Evolutionary conservation across 2,888 invertebrate species (phyloP).

Genomic region (Drosophila neutralis): DNA sequence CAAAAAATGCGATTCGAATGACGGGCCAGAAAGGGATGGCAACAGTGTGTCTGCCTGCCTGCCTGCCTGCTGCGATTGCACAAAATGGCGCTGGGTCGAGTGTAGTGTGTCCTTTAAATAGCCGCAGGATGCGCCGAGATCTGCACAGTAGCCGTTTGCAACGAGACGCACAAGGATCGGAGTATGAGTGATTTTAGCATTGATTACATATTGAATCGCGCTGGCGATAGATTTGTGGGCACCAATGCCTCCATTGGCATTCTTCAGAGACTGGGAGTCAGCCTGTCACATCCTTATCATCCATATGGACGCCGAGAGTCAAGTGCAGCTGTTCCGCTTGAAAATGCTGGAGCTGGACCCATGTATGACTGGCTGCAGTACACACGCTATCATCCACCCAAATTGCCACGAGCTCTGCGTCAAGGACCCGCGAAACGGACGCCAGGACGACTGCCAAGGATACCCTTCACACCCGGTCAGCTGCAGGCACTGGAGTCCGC

Average conservation of each 20-base stretch:
- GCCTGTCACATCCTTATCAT: conserved; percentile 45
- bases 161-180: conserved; percentile 51
- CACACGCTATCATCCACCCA: conserved; percentile 90
- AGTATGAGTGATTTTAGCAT: conserved; percentile 86
- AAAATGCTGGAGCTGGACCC: conserved; percentile 59
- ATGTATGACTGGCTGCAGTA: conserved; percentile 88
- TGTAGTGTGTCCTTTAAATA: conserved; percentile 70
- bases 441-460: conserved; percentile 88
- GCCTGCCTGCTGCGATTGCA: background rate
- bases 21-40: conserved; percentile 28
- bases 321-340: conserved; percentile 22
- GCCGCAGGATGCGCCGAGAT: conserved; percentile 48
- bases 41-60: conserved; percentile 11
- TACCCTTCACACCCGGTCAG: conserved; percentile 89
- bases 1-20: conserved; percentile 14
- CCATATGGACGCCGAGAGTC: conserved; percentile 54
- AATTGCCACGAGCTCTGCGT: conserved; percentile 86
- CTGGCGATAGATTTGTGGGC: conserved; percentile 84
- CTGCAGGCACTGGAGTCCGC: conserved; percentile 88
- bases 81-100: conserved; percentile 41
- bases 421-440: conserved; percentile 86
- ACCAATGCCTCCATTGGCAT: conserved; percentile 81
- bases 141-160: conserved; percentile 60
- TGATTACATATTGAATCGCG: conserved; percentile 87
- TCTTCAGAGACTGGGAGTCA: conserved; percentile 57